A percentile compares a stretch with the other conserved stretches of the same genome.
These are phyloP conservation scores for Eristalis tenax DNA, from an alignment of 2,888 invertebrate genomes.

Conservation along the genomic window DNA sequence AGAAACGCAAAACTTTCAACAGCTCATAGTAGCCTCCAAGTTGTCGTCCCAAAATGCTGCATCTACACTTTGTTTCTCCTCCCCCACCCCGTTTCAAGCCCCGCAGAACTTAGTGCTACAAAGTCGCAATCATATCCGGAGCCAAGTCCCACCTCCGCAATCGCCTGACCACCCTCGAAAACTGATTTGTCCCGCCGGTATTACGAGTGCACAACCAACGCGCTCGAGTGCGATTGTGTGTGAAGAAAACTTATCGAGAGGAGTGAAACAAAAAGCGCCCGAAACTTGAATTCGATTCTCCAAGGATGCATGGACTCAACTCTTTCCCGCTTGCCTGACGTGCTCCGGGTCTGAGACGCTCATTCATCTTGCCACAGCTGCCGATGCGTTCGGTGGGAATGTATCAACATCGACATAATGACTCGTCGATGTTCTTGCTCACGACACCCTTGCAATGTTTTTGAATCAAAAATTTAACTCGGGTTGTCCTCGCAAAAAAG, in stretches of 20 bases:
- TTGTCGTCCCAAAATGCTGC: constrained; percentile 49
- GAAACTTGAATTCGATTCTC: constrained; percentile 31
- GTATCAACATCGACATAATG: constrained; percentile 17
- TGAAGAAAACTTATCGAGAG: constrained; percentile 38
- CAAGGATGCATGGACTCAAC: constrained; percentile 24
- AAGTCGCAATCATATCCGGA: constrained; percentile 4
- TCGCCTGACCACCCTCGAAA: background rate
- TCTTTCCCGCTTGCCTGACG: background rate
- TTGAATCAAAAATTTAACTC: constrained; percentile 26
- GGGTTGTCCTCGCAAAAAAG: background rate
- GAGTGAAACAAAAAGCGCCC: constrained; percentile 17
- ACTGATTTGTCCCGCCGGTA: constrained; percentile 43
- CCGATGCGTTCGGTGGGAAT: constrained; percentile 1
- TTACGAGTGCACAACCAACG: constrained; percentile 20
- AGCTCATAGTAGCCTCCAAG: constrained; percentile 17
- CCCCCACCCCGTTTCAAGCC: background rate
- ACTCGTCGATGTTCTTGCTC: constrained; percentile 4
- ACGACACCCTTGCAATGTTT: constrained; percentile 11
- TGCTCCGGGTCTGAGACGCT: constrained; percentile 10
- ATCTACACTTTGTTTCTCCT: constrained; percentile 42
- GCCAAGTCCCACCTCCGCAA: background rate
- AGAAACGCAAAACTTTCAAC: constrained; percentile 33
- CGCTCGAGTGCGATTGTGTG: constrained; percentile 17
- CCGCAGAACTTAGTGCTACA: constrained; percentile 14
- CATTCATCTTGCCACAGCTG: constrained; percentile 59